Conservation (phyloP, 2,888 invertebrate species). For the Phorcus lineatus region DNA sequence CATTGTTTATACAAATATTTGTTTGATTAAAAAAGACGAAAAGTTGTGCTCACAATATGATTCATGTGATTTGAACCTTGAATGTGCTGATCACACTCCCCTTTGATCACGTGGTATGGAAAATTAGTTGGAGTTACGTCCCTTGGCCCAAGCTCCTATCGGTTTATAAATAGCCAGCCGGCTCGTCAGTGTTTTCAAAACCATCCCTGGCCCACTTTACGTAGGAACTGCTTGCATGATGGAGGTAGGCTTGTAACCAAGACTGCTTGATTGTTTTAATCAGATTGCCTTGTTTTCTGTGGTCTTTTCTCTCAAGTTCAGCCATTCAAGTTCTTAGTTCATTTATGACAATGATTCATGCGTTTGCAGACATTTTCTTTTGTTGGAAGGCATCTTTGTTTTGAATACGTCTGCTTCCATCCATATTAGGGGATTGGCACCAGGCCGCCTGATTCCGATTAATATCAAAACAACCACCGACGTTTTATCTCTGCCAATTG, state of each 20-base stretch:
- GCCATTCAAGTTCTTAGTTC: not conserved
- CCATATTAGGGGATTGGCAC: constrained; percentile 15
- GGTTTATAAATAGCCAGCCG: constrained; percentile 11
- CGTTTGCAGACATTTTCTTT: constrained; percentile 10
- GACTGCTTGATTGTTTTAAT: constrained; percentile 13
- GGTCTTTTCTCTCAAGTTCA: constrained; percentile 10
- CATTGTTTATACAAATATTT: too few relatives aligned
- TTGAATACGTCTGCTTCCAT: not conserved
- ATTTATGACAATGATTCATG: not conserved
- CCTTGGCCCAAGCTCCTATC: not conserved
- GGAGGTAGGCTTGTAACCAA: constrained; percentile 17
- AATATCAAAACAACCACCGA: not conserved
- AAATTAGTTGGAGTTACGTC: not conserved
- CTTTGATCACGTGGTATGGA: too few relatives aligned
- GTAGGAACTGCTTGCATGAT: not conserved
- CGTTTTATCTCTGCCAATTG: too few relatives aligned
- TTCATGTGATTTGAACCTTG: too few relatives aligned
- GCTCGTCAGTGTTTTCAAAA: constrained; percentile 13
- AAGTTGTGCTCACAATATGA: too few relatives aligned
- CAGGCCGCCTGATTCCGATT: not conserved
- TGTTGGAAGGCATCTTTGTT: constrained; percentile 16
- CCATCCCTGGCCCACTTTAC: not conserved
- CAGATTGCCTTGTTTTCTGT: not conserved
- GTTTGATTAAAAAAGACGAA: too few relatives aligned
- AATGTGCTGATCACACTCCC: too few relatives aligned